Evolutionary conservation across 2,797 vertebrate genomes (phyloP), one percentile per base, ranked within the genome.

Genomic region (Melanotaenia nigrans): DNA sequence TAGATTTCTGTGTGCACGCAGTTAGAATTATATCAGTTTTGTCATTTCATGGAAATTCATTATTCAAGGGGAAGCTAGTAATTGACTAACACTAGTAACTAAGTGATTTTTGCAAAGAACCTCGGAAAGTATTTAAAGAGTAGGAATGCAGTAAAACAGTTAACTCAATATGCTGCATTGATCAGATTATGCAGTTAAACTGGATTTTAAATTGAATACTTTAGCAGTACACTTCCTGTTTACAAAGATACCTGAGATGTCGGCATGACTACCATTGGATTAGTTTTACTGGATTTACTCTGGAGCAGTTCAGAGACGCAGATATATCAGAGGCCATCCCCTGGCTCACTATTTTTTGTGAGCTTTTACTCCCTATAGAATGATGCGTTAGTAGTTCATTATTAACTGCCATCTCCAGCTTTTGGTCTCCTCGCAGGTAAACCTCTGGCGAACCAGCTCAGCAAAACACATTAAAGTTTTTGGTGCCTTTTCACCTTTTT

Each of bases 51-150:
- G 64, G 79, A 82, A 89, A 84, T 82, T 22, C 81, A 74, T 78
- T 81, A 73, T 85, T 86, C 57, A 84, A 81, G 32, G 71, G 63
- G 66, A 83, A 75, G 59, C 45, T 70, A 68, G 70, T 86, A 86
- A 88, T 87, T 86, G 78, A 76, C 66, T 78, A 78, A 83, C 60
- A 84, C 73, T 51, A 79, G 63, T 77, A 83, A 88, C 76, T 77
- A 61, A 83, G 71, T 73, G 57, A 30, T 14, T 67, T 49, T 61
- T 71, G 18, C 35, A 61, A 13, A 64, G 69, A 82, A 78, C 59
- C 42, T 51, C 18, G 25, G 53, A 45, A 78, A 65, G 56, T 61
- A 59, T 76, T 77, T 63, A 66, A 82, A 58, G 59, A 58, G 57
- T 40, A 12, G 24, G 47, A 38, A 75, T 51, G 62, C 58, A 45